Conservation (phyloP, 2,797 vertebrate species). For the Corythornis leucogaster region DNA sequence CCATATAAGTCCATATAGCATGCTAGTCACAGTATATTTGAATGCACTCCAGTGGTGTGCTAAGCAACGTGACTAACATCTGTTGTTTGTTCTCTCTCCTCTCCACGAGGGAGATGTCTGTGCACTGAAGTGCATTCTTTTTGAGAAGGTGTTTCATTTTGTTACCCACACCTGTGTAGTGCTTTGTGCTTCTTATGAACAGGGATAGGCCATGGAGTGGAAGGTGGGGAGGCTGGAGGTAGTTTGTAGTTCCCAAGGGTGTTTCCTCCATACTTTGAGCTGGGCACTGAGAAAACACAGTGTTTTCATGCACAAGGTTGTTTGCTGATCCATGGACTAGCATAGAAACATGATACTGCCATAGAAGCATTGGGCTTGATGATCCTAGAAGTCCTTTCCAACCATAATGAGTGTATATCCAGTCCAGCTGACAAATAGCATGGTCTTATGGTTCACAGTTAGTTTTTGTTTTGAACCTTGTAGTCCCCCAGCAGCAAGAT, state of each 20-base stretch:
- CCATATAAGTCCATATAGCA: constrained; percentile 54
- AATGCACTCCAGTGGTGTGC: constrained; percentile 37
- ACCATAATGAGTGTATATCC: not conserved
- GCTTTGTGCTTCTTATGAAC: not conserved
- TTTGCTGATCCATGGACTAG: not conserved
- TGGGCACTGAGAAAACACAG: fast-evolving
- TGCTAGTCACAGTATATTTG: constrained; percentile 19
- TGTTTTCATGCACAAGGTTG: not conserved
- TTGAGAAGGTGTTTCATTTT: not conserved
- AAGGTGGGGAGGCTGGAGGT: not conserved
- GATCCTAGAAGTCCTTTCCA: too few species aligned
- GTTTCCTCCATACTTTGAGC: not conserved
- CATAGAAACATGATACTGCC: not conserved
- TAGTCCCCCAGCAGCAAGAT: not conserved
- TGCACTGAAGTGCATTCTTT: constrained; percentile 29
- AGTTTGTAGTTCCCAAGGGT: not conserved
- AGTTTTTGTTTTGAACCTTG: not conserved
- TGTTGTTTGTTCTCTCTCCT: constrained; percentile 50
- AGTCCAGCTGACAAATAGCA: not conserved
- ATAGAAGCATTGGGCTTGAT: too few species aligned
- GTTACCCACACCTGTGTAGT: not conserved
- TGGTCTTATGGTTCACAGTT: not conserved
- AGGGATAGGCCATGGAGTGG: not conserved
- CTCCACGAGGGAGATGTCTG: not conserved
- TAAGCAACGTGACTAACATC: constrained; percentile 49